Evolutionary conservation across 2,888 invertebrate species (phyloP).

Genomic region (Lasioglossum pauxillum): DNA sequence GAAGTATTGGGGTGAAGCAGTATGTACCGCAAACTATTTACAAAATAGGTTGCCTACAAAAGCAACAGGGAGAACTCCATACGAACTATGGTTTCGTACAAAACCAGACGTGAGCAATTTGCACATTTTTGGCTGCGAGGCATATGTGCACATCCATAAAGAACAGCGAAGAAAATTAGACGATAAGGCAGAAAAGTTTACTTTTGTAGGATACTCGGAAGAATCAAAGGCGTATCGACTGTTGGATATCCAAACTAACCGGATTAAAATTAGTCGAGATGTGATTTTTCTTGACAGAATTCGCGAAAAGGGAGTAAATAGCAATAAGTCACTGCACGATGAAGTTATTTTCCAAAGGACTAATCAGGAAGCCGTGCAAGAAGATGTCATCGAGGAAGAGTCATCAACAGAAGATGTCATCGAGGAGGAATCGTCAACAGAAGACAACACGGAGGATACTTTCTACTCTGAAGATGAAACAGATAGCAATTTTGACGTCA

Average conservation of each 20-base stretch:
- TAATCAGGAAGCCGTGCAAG: too few relatives aligned
- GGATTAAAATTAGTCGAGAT: constrained; percentile 58
- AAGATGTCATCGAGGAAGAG: too few relatives aligned
- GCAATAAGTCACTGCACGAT: too few relatives aligned
- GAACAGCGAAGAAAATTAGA: constrained; percentile 56
- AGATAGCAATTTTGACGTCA: neutral
- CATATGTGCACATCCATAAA: constrained; percentile 49
- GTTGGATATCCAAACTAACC: constrained; percentile 35
- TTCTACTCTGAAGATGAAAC: neutral
- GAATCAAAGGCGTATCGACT: constrained; percentile 65
- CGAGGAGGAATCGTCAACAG: neutral
- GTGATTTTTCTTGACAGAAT: constrained; percentile 19
- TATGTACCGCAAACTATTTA: too few relatives aligned
- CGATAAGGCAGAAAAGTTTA: constrained; percentile 40
- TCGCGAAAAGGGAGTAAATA: neutral
- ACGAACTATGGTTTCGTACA: too few relatives aligned
- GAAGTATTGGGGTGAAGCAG: too few relatives aligned
- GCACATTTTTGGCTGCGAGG: constrained; percentile 36
- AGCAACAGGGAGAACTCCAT: too few relatives aligned
- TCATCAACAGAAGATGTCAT: neutral
- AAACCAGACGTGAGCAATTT: too few relatives aligned
- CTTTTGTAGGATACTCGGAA: constrained; percentile 55
- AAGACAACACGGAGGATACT: neutral
- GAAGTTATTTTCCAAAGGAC: too few relatives aligned
- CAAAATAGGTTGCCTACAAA: too few relatives aligned